Conservation (phyloP, 1,140 invertebrate species). For the Drosophila subobscura region DNA sequence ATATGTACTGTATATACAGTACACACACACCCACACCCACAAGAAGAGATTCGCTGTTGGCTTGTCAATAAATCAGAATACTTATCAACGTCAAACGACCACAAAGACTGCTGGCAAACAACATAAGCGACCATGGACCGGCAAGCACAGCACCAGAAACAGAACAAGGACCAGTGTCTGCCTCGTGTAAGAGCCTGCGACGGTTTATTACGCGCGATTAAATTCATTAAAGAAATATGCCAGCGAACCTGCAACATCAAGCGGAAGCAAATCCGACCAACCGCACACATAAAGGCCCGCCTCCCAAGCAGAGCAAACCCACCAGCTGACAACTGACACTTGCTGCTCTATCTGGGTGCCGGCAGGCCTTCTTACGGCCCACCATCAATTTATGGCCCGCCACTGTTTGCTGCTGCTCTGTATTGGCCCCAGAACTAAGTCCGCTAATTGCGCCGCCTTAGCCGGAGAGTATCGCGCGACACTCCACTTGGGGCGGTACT, state of each 20-base stretch:
- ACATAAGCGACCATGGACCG: conserved; percentile 53
- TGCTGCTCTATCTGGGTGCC: conserved; percentile 62
- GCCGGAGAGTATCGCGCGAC: conserved; percentile 22
- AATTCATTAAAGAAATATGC: conserved; percentile 77
- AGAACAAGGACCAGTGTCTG: conserved; percentile 3
- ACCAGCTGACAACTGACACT: conserved; percentile 67
- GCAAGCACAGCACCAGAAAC: background rate
- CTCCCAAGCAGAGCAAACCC: conserved; percentile 7
- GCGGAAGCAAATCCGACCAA: conserved; percentile 41
- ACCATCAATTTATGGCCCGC: conserved; percentile 58
- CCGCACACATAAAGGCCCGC: conserved; percentile 1
- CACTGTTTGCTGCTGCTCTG: conserved; percentile 12
- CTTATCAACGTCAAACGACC: conserved; percentile 75
- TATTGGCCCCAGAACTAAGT: conserved; percentile 54
- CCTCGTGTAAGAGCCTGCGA: conserved; percentile 37
- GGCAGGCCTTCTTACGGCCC: conserved; percentile 51
- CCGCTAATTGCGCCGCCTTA: conserved; percentile 78
- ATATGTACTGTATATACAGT: conserved; percentile 19
- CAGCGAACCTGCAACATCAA: conserved; percentile 36
- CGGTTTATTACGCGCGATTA: conserved; percentile 74
- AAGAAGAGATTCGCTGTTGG: conserved; percentile 44
- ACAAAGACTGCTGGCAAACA: conserved; percentile 72
- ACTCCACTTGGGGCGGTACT: background rate
- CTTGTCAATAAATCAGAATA: conserved; percentile 81
- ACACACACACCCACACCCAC: conserved; percentile 11